These are phyloP conservation scores for Machimus rusticus DNA, from an alignment of 2,888 invertebrate genomes.

Conservation along the genomic window DNA sequence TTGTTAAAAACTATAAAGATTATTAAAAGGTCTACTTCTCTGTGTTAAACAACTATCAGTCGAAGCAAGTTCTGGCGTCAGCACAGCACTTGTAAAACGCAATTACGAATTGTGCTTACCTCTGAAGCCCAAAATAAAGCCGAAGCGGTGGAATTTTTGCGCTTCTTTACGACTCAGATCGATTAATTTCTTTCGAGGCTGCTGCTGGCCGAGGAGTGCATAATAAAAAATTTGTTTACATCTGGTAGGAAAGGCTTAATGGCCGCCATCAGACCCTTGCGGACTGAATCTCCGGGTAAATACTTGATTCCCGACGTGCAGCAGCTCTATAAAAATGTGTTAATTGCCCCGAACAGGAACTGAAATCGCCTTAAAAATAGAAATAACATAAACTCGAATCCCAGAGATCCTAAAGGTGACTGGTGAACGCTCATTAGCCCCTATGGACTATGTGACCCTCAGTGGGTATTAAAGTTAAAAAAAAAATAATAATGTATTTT, in stretches of 20 bases:
- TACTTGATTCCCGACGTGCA: background rate
- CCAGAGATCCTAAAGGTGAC: background rate
- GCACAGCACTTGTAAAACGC: background rate
- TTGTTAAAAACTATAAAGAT: too few species aligned
- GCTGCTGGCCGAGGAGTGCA: background rate
- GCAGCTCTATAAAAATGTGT: slow-evolving; percentile 5
- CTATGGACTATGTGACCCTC: background rate
- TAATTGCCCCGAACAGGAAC: background rate
- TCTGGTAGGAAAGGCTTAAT: background rate
- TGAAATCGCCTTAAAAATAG: background rate
- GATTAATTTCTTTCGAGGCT: background rate
- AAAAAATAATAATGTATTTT: background rate
- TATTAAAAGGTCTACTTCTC: too few species aligned
- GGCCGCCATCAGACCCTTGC: background rate
- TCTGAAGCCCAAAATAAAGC: background rate
- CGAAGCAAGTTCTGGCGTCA: background rate
- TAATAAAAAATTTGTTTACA: slow-evolving; percentile 10
- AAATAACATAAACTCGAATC: background rate
- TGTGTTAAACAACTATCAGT: background rate
- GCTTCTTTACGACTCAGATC: background rate
- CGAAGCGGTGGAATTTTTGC: background rate
- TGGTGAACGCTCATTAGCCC: background rate
- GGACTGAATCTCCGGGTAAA: background rate
- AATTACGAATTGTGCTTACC: background rate
- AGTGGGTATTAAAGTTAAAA: background rate